Conservation (phyloP, 2,888 invertebrate species). For the Carterocephalus palaemon region DNA sequence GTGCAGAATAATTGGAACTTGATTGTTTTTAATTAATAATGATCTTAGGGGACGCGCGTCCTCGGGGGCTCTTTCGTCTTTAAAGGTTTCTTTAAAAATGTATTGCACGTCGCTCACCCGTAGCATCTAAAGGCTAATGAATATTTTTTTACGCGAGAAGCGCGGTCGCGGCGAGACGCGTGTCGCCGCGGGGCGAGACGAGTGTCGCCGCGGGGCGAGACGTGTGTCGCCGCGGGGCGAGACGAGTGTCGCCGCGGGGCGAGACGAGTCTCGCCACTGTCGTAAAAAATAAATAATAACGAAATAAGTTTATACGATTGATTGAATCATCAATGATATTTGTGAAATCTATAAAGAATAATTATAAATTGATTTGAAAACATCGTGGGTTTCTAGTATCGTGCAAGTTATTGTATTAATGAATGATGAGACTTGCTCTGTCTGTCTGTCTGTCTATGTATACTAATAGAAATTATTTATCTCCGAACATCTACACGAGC, state of each 20-base stretch:
- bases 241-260: too few species aligned
- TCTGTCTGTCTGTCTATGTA: conserved; percentile 58
- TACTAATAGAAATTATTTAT: conserved; percentile 63
- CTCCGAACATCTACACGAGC: conserved; percentile 67
- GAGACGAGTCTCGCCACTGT: too few species aligned
- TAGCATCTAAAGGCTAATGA: conserved; percentile 16
- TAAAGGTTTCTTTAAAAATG: conserved; percentile 23
- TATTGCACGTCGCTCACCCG: conserved; percentile 4
- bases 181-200: too few species aligned
- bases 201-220: too few species aligned
- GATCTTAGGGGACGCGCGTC: conserved; percentile 4
- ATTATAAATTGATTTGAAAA: conserved; percentile 13
- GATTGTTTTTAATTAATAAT: conserved; percentile 39
- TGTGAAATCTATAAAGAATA: conserved; percentile 10
- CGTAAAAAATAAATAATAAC: conserved; percentile 71
- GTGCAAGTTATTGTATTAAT: conserved; percentile 4
- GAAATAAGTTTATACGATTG: conserved; percentile 52
- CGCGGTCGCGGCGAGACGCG: too few species aligned
- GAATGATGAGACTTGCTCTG: conserved; percentile 48
- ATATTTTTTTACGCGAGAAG: conserved; percentile 31
- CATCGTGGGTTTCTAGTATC: conserved; percentile 8
- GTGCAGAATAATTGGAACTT: conserved; percentile 55
- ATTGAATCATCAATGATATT: conserved; percentile 50
- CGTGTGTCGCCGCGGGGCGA: too few species aligned
- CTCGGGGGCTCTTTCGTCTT: conserved; percentile 20